These are phyloP conservation scores for Atta colombica DNA, from an alignment of 1,140 invertebrate species.

Conservation along the genomic window DNA sequence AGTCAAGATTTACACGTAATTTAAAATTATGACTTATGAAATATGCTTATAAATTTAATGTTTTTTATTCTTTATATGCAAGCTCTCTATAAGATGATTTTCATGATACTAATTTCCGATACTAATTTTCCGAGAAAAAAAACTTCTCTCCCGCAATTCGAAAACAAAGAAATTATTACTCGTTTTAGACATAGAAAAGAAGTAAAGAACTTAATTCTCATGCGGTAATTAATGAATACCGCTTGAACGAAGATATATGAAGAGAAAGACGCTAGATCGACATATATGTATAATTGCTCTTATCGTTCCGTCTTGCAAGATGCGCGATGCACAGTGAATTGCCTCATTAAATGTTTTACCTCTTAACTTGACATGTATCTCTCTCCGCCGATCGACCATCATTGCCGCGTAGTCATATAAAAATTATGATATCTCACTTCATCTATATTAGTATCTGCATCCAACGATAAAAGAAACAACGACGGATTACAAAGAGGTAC, in stretches of 20 bases:
- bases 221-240: constrained; percentile 45
- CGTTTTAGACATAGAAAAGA: background rate
- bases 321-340: constrained; percentile 52
- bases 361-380: constrained; percentile 42
- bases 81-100: background rate
- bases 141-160: background rate
- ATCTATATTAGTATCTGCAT: constrained; percentile 26
- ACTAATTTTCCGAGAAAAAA: background rate
- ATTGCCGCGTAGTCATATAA: constrained; percentile 14
- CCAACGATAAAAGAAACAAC: constrained; percentile 49
- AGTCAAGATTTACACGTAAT: background rate
- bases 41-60: background rate
- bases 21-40: background rate
- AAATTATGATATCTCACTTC: constrained; percentile 62
- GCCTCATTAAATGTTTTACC: constrained; percentile 60
- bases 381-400: constrained; percentile 14
- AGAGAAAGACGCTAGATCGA: constrained; percentile 47
- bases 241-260: constrained; percentile 20
- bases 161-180: background rate
- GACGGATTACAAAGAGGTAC: constrained; percentile 24
- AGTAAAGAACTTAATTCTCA: constrained; percentile 16
- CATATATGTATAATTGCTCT: constrained; percentile 53
- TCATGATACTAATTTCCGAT: background rate
- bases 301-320: constrained; percentile 46
- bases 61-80: background rate